Percentiles rank a stretch among this genome's conserved stretches.
Conservation (phyloP, 2,888 invertebrate genomes). For the Drosophila lutescens region DNA sequence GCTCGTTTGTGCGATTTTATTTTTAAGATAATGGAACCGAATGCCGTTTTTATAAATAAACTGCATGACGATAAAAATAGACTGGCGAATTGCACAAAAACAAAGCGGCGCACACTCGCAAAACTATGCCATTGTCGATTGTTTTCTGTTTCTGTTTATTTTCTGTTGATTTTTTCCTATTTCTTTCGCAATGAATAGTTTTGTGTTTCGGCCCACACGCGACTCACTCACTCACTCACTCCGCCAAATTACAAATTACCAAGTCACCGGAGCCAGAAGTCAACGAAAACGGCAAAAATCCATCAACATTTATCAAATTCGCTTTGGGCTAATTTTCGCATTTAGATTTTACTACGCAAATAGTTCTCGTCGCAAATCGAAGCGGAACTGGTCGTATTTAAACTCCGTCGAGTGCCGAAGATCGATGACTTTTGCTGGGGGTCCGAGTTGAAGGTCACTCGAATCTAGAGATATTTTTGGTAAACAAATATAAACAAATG, state of each 20-base stretch:
- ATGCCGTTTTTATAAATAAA: constrained; percentile 76
- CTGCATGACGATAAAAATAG: constrained; percentile 76
- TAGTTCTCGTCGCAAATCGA: constrained; percentile 10
- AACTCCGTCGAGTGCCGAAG: constrained; percentile 12
- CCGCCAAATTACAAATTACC: constrained; percentile 43
- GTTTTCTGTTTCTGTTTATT: constrained; percentile 18
- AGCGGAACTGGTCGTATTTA: constrained; percentile 22
- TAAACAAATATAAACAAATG: constrained; percentile 2
- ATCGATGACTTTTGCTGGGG: constrained; percentile 16
- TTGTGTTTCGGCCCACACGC: constrained; percentile 65
- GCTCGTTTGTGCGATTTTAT: constrained; percentile 38
- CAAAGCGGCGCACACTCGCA: constrained; percentile 13
- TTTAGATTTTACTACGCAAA: constrained; percentile 33
- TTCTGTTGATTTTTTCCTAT: constrained; percentile 28
- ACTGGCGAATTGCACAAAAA: constrained; percentile 56
- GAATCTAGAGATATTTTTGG: constrained; percentile 1
- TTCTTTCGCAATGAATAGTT: constrained; percentile 56
- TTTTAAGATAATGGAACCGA: constrained; percentile 66
- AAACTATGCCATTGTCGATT: constrained; percentile 61
- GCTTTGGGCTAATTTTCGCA: constrained; percentile 9
- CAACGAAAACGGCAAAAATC: constrained; percentile 42
- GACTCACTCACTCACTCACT: constrained; percentile 41
- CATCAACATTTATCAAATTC: constrained; percentile 27
- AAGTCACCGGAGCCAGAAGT: constrained; percentile 46
- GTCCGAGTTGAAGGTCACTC: constrained; percentile 17